phyloP scores from a whole-genome alignment of 2,797 vertebrate species.

The Limnodromus scolopaceus region DNA sequence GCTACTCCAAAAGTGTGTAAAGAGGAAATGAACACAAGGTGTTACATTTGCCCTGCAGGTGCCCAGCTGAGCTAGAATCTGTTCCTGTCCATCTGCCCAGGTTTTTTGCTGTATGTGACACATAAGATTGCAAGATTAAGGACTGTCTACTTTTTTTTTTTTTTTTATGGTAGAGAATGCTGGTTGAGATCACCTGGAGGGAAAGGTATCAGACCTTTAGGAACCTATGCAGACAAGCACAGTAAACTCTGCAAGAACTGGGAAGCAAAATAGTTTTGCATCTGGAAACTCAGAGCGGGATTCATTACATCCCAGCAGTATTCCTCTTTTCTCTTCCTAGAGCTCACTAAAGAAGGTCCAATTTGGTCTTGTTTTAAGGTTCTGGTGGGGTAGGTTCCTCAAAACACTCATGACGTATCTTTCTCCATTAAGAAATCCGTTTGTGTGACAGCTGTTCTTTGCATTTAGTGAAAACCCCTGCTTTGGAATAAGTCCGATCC shows the following conservation, averaged over 20 bases:
- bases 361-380: background rate
- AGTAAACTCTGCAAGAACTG: background rate
- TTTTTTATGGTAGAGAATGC: background rate
- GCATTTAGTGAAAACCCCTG: background rate
- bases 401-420: background rate
- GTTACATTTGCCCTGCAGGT: constrained; percentile 65
- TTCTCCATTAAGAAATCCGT: background rate
- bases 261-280: background rate
- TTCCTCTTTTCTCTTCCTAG: background rate
- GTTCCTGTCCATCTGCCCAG: constrained; percentile 35
- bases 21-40: constrained; percentile 41
- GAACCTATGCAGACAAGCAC: background rate
- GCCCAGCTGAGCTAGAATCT: constrained; percentile 54
- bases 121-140: constrained; percentile 15
- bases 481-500: background rate
- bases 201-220: background rate
- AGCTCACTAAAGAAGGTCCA: background rate
- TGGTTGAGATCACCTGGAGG: background rate
- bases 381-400: background rate
- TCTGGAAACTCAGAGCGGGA: background rate
- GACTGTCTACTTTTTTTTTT: background rate
- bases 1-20: background rate
- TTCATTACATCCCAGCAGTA: background rate
- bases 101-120: constrained; percentile 31
- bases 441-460: background rate